These are phyloP conservation scores for Macaria liturata DNA, from an alignment of 2,888 invertebrate species.

Conservation along the genomic window DNA sequence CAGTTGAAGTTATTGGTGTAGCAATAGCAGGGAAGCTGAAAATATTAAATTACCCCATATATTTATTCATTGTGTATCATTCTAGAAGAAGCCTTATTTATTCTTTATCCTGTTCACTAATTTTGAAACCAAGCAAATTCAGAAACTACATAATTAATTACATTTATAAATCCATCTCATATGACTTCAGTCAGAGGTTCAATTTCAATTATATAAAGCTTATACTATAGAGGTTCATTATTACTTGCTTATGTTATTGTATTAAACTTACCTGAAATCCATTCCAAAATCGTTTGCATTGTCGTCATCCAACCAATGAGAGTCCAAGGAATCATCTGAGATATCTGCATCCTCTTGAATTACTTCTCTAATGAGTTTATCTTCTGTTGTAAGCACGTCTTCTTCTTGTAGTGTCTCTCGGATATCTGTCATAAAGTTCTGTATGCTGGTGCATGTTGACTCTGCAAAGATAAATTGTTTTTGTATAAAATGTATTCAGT, in stretches of 20 bases:
- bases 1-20: slow-evolving; percentile 53
- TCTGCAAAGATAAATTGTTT: slow-evolving; percentile 50
- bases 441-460: slow-evolving; percentile 73
- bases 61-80: background rate
- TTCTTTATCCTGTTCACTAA: no score
- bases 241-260: background rate
- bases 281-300: slow-evolving; percentile 59
- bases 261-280: slow-evolving; percentile 55
- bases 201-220: background rate
- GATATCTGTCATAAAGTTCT: slow-evolving; percentile 73
- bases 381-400: slow-evolving; percentile 66
- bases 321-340: slow-evolving; percentile 71
- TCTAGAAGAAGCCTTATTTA: no score
- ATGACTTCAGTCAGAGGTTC: no score
- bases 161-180: no score
- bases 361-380: slow-evolving; percentile 64
- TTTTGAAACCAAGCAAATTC: no score
- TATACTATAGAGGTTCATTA: no score
- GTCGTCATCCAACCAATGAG: slow-evolving; percentile 73
- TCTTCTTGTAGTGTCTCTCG: slow-evolving; percentile 48
- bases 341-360: slow-evolving; percentile 72
- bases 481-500: background rate
- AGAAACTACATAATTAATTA: no score
- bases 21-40: slow-evolving; percentile 66
- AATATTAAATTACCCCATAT: background rate